Percentiles rank a stretch among this genome's conserved stretches.
Evolutionary conservation across 2,797 vertebrate species (phyloP).

Genomic region (Chelonia mydas): DNA sequence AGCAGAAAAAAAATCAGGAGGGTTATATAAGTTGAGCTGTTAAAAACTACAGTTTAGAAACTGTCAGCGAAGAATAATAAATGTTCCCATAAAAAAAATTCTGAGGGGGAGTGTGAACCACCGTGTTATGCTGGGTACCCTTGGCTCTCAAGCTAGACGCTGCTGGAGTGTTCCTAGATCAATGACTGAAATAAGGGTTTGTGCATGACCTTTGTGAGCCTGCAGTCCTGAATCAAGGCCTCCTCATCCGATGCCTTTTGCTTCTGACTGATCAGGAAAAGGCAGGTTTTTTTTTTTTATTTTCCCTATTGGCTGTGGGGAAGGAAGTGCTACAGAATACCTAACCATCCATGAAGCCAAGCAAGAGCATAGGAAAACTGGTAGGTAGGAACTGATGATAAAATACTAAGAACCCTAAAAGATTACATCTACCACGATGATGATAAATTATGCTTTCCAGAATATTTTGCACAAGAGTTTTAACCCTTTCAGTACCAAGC

Average conservation of each 20-base stretch:
- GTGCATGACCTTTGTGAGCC: not conserved
- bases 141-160: not conserved
- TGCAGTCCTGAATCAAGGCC: rapidly evolving
- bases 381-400: slow-evolving; percentile 12
- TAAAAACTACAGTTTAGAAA: slow-evolving; percentile 79
- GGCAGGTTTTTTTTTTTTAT: not conserved
- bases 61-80: slow-evolving; percentile 79
- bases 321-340: not conserved
- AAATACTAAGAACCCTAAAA: slow-evolving; percentile 31
- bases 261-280: not conserved
- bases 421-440: not conserved
- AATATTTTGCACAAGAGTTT: not conserved
- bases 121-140: rapidly evolving
- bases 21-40: slow-evolving; percentile 81
- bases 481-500: not conserved
- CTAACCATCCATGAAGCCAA: not conserved
- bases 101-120: slow-evolving; percentile 1
- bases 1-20: slow-evolving; percentile 85
- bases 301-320: not conserved
- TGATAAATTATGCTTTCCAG: not conserved
- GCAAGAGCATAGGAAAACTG: slow-evolving; percentile 27
- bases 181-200: not conserved
- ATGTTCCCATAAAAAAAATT: slow-evolving; percentile 76
- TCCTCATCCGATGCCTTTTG: not conserved
- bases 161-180: rapidly evolving